These are phyloP conservation scores for Nylanderia fulva DNA, from an alignment of 1,140 invertebrate genomes.

Conservation along the genomic window DNA sequence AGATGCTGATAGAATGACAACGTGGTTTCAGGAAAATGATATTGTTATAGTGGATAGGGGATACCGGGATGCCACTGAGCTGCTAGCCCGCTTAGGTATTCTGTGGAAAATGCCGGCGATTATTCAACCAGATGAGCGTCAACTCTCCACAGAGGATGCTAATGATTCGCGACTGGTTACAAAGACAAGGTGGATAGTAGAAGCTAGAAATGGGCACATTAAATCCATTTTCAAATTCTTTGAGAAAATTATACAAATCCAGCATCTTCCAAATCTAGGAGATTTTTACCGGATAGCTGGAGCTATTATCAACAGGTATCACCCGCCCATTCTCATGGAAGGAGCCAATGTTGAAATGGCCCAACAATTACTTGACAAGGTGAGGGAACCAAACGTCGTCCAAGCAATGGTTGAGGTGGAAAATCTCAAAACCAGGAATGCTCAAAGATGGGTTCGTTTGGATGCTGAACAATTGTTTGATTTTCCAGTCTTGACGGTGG, in stretches of 20 bases:
- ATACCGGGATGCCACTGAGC: not conserved
- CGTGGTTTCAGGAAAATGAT: not conserved
- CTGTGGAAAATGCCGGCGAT: not conserved
- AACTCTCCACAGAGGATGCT: not conserved
- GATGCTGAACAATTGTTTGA: not conserved
- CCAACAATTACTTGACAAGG: not conserved
- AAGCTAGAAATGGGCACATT: not conserved
- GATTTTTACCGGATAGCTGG: slow-evolving; percentile 2
- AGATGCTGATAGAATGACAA: not conserved
- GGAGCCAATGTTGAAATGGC: not conserved
- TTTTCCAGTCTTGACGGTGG: not conserved
- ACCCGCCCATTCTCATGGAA: not conserved
- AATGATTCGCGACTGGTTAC: slow-evolving; percentile 2
- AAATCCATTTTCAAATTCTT: slow-evolving; percentile 27
- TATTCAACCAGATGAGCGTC: not conserved
- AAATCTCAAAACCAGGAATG: not conserved
- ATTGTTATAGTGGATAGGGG: not conserved
- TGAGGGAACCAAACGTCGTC: not conserved
- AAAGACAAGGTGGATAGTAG: not conserved
- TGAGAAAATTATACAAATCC: not conserved
- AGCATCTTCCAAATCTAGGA: not conserved
- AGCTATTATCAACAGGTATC: too few species aligned
- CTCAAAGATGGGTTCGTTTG: not conserved
- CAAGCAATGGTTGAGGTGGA: too few species aligned
- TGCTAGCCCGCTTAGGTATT: not conserved